A percentile compares a stretch with the other conserved stretches of the same genome.
These are phyloP conservation scores for Laupala kohalensis DNA, from an alignment of 1,140 invertebrate genomes.

Conservation along the genomic window DNA sequence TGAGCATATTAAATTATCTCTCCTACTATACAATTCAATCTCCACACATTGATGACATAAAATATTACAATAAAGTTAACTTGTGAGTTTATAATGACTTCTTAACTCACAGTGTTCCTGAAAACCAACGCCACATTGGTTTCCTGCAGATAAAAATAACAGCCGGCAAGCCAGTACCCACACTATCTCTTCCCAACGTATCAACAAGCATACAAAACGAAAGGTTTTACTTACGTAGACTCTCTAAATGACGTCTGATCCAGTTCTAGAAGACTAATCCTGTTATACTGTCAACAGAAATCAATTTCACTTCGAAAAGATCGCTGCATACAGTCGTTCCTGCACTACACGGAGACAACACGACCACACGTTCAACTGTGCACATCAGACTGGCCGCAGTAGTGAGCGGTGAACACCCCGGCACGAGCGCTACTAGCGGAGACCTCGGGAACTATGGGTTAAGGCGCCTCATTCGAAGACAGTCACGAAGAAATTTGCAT, in stretches of 20 bases:
- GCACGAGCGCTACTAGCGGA: background rate
- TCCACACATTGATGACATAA: too few species aligned
- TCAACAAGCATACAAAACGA: background rate
- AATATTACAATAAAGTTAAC: too few species aligned
- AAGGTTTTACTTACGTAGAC: background rate
- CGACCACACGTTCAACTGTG: background rate
- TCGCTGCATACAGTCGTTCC: background rate
- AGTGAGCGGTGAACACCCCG: background rate
- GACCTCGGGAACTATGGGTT: background rate
- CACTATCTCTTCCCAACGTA: background rate
- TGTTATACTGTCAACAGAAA: background rate
- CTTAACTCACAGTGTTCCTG: background rate
- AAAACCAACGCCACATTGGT: background rate
- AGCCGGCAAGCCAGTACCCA: background rate
- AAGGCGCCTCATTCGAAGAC: background rate
- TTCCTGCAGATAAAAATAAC: background rate
- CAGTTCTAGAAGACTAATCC: background rate
- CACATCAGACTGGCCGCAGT: background rate
- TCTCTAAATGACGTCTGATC: background rate
- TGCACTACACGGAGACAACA: background rate
- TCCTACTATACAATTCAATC: too few species aligned
- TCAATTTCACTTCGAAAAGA: background rate
- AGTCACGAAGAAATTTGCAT: background rate
- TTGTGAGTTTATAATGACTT: too few species aligned
- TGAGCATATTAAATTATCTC: too few species aligned